phyloP scores from a whole-genome alignment of 1,140 invertebrate genomes.

The Leptinotarsa texana region DNA sequence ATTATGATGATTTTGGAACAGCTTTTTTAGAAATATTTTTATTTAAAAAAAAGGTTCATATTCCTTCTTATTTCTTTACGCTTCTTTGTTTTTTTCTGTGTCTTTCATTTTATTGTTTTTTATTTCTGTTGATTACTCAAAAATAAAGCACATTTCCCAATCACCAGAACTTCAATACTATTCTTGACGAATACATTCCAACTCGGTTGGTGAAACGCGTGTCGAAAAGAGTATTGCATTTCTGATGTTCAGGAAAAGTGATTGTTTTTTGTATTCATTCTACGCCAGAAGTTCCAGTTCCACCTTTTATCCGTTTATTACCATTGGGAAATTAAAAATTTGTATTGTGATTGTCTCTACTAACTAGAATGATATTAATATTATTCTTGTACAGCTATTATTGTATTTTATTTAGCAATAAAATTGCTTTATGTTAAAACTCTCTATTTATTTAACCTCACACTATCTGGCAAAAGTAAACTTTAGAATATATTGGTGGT shows the following conservation, averaged over 20 bases:
- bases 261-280: too few relatives aligned
- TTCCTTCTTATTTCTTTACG: neutral
- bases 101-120: neutral
- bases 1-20: conserved; percentile 46
- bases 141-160: too few relatives aligned
- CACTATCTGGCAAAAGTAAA: conserved; percentile 21
- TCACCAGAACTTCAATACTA: too few relatives aligned
- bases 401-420: conserved; percentile 53
- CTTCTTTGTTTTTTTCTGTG: neutral
- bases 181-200: too few relatives aligned
- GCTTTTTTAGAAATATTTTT: conserved; percentile 50
- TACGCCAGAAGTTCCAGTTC: too few relatives aligned
- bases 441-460: conserved; percentile 40
- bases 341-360: conserved; percentile 43
- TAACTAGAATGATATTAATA: conserved; percentile 36
- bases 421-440: conserved; percentile 53
- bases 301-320: neutral
- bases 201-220: too few relatives aligned
- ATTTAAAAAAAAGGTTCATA: neutral
- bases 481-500: neutral
- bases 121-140: neutral
- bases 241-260: too few relatives aligned
- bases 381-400: conserved; percentile 46
- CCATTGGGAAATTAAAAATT: conserved; percentile 22
- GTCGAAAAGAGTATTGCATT: too few relatives aligned